Evolutionary conservation across 2,113 vertebrate species (phyloP).

Genomic region (Microcebus griseorufus): DNA sequence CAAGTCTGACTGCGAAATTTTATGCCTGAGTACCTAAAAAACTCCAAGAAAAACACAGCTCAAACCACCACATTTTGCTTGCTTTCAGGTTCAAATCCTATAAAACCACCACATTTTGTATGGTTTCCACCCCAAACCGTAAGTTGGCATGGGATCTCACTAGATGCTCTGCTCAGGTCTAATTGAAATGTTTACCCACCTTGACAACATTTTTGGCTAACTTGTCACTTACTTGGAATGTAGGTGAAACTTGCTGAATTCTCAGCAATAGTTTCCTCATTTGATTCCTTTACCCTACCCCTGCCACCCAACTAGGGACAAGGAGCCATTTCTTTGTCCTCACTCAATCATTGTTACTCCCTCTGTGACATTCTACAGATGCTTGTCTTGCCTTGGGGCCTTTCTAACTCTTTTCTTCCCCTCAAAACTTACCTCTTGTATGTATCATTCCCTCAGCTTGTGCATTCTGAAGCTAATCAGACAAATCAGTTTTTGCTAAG

Average conservation of each 20-base stretch:
- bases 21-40: constrained; percentile 61
- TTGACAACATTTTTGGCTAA: constrained; percentile 54
- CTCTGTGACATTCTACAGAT: neutral
- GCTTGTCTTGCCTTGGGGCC: neutral
- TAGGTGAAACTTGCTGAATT: constrained; percentile 53
- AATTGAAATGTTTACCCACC: constrained; percentile 52
- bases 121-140: constrained; percentile 69
- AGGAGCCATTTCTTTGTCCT: neutral
- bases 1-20: constrained; percentile 69
- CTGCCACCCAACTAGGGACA: neutral
- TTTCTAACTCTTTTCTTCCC: neutral
- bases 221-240: constrained; percentile 45
- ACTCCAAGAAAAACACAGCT: constrained; percentile 71
- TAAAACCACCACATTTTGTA: constrained; percentile 78
- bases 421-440: neutral
- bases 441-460: neutral
- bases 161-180: constrained; percentile 48
- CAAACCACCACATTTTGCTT: constrained; percentile 75
- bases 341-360: neutral
- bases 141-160: constrained; percentile 51
- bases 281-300: neutral
- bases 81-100: constrained; percentile 70
- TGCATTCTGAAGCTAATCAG: neutral
- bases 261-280: constrained; percentile 10
- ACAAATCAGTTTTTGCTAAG: constrained; percentile 6